Conservation (phyloP, 2,888 invertebrate genomes). For the Odontothrips loti region DNA sequence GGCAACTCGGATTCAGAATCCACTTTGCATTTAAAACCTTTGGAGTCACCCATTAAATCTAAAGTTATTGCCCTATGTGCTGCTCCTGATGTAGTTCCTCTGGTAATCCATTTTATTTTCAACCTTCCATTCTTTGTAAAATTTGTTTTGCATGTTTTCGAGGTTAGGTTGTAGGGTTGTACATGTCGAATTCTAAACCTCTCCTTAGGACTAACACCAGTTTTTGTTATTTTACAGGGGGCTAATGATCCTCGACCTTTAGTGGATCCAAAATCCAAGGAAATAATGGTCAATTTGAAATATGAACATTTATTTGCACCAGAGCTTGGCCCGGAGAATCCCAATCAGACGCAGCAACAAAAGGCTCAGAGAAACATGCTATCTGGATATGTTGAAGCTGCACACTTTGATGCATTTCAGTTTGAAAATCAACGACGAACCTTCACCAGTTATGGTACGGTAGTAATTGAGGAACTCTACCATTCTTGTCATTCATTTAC, state of each 20-base stretch:
- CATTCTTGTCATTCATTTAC: background rate
- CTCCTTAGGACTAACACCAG: background rate
- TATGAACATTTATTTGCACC: slow-evolving; percentile 94
- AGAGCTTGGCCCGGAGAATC: slow-evolving; percentile 86
- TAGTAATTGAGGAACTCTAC: background rate
- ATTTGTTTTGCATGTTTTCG: background rate
- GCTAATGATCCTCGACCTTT: slow-evolving; percentile 65
- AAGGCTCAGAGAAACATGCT: slow-evolving; percentile 83
- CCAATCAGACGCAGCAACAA: slow-evolving; percentile 86
- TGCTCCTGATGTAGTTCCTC: slow-evolving; percentile 78
- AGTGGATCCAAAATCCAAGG: slow-evolving; percentile 74
- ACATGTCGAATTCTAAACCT: background rate
- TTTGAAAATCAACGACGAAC: slow-evolving; percentile 95
- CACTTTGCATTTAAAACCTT: slow-evolving; percentile 55
- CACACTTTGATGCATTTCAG: slow-evolving; percentile 93
- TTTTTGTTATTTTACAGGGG: slow-evolving; percentile 52
- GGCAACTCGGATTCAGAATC: slow-evolving; percentile 54
- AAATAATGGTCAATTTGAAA: slow-evolving; percentile 85
- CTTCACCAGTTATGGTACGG: slow-evolving; percentile 79
- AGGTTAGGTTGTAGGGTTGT: background rate
- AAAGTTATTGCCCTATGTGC: slow-evolving; percentile 69
- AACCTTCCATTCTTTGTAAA: slow-evolving; percentile 2
- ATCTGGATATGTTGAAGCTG: slow-evolving; percentile 90
- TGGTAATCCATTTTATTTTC: slow-evolving; percentile 51
- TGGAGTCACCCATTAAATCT: slow-evolving; percentile 52